Evolutionary conservation across 2,888 invertebrate species (phyloP).

Genomic region (Asteroscopus sphinx): DNA sequence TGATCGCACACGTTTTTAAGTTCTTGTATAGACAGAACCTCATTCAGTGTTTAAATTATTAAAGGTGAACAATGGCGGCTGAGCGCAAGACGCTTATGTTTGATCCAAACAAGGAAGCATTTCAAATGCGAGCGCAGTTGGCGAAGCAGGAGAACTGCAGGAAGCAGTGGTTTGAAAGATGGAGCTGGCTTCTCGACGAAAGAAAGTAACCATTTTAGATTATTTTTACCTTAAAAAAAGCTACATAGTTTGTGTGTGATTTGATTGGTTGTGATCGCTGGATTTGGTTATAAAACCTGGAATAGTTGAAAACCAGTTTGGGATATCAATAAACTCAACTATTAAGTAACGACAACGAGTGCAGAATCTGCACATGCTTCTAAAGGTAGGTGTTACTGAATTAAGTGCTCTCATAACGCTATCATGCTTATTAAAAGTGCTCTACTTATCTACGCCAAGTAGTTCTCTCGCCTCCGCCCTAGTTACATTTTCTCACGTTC

Average conservation of each 20-base stretch:
- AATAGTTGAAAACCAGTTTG: no score
- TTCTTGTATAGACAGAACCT: constrained; percentile 31
- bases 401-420: constrained; percentile 8
- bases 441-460: background rate
- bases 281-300: no score
- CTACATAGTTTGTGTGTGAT: background rate
- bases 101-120: constrained; percentile 83
- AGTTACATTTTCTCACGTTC: constrained; percentile 1
- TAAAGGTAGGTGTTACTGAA: constrained; percentile 2
- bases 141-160: constrained; percentile 81
- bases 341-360: no score
- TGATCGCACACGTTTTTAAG: no score
- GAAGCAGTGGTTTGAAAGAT: constrained; percentile 79
- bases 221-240: background rate
- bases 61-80: constrained; percentile 64
- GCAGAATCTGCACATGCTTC: no score
- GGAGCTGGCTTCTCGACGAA: constrained; percentile 85
- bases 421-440: constrained; percentile 14
- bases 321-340: no score
- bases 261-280: no score
- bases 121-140: constrained; percentile 86
- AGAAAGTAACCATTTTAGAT: constrained; percentile 65
- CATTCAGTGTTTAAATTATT: constrained; percentile 2
- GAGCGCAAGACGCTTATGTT: constrained; percentile 63
- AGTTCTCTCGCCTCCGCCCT: background rate